A percentile compares a stretch with the other conserved stretches of the same genome.
Evolutionary conservation across 2,888 invertebrate genomes (phyloP).

Genomic region (Drosophila nigricruria): DNA sequence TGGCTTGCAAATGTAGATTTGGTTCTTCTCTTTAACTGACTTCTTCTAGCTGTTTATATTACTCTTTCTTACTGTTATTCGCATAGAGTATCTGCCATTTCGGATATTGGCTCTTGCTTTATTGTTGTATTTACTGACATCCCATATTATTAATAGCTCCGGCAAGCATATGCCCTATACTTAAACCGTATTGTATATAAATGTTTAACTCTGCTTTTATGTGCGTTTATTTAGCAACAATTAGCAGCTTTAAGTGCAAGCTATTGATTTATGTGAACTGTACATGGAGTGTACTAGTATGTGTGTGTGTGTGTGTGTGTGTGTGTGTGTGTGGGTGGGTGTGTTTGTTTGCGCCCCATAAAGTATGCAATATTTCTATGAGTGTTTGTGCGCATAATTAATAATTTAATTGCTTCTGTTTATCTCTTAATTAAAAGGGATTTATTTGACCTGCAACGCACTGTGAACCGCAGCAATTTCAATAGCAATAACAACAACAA

Average conservation of each 20-base stretch:
- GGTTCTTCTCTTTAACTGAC: neutral
- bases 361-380: constrained; percentile 30
- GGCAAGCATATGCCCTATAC: constrained; percentile 7
- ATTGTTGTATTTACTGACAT: constrained; percentile 18
- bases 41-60: neutral
- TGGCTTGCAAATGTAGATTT: too few species aligned
- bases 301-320: too few species aligned
- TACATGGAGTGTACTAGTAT: constrained; percentile 1
- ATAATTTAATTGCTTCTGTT: constrained; percentile 84
- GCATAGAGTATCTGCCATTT: neutral
- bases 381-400: constrained; percentile 70
- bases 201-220: constrained; percentile 60
- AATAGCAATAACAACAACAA: constrained; percentile 27
- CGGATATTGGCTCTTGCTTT: neutral
- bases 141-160: constrained; percentile 32
- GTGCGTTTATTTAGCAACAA: constrained; percentile 70
- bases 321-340: constrained; percentile 2
- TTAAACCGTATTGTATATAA: constrained; percentile 38
- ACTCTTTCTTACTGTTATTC: neutral
- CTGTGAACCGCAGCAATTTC: constrained; percentile 48
- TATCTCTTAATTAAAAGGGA: constrained; percentile 84
- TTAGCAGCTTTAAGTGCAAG: constrained; percentile 74
- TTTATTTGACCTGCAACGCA: constrained; percentile 69
- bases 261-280: constrained; percentile 58
- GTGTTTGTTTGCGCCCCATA: constrained; percentile 21